Base-by-base conservation (phyloP, 2,797 vertebrate genomes). In the Gymnoscopelus microlampas region DNA sequence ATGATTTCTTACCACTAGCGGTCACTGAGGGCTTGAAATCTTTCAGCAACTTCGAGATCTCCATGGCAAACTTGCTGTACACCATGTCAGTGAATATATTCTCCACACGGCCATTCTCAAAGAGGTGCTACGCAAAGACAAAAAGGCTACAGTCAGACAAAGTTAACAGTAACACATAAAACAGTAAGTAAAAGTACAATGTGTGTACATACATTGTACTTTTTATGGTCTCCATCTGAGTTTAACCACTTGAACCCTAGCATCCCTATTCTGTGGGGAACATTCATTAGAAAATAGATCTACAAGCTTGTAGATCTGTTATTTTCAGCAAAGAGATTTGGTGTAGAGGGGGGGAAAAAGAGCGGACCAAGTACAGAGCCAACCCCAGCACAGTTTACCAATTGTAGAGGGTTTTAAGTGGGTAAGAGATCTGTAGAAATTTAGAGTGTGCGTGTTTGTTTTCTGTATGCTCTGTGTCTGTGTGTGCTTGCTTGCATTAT, bases 31-130 rank as follows among this genome's bases (percentile, higher is more conserved):
- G 97, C 77, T 95, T 93, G 94, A 97, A 99, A 81, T 88, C 92
- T 90, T 95, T 95, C 85, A 99, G 90, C 78, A 96, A 92, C 77
- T 91, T 95, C 63, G 96, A 97, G 83, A 99, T 95, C 85, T 96
- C 96, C 71, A 91, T 92, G 86, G 96, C 97, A 91, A 99, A 99
- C 90, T 91, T 94, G 72, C 92, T 93, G 91, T 98, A 99, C 93
- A 98, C 97, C 54, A 94, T 91, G 85, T 99, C 98, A 67, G 97
- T 97, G 91, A 99, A 99, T 86, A 99, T 99, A 93, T 99, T 99
- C 90, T 99, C 98, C 95, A 98, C 95, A 66, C 97, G 96, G 73
- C 95, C 95, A 81, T 99, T 98, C 84, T 98, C 96, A 94, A 99
- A 98, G 80, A 99, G 94, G 87, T 97, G 94, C 98, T 99, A 71